Percentiles rank a stretch among this genome's conserved stretches.
phyloP scores from a whole-genome alignment of 2,113 vertebrate species.

The Ibidorhyncha struthersii region DNA sequence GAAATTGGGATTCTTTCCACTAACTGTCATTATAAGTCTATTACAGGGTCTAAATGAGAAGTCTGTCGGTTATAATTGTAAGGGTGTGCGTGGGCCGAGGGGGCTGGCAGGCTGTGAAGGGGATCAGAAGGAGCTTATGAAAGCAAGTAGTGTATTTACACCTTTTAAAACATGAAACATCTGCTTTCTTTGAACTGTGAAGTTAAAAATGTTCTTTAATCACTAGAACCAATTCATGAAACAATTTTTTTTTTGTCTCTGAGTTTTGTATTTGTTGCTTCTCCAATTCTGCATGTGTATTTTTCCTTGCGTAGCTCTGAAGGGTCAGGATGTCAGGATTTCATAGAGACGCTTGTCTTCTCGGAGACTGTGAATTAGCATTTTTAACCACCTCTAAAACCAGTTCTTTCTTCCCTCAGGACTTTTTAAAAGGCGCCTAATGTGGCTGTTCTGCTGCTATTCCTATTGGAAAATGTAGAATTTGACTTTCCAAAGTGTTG shows the following conservation, averaged over 20 bases:
- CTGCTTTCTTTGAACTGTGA: neutral
- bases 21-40: neutral
- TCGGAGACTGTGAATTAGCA: neutral
- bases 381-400: neutral
- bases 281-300: neutral
- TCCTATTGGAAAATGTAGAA: neutral
- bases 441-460: neutral
- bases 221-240: neutral
- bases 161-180: neutral
- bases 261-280: neutral
- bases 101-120: neutral
- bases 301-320: neutral
- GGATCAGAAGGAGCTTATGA: neutral
- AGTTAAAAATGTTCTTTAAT: neutral
- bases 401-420: neutral
- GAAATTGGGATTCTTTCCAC: neutral
- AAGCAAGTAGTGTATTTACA: neutral
- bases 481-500: slow-evolving; percentile 28
- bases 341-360: neutral
- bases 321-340: neutral
- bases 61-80: neutral
- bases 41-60: neutral
- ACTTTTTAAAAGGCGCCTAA: neutral
- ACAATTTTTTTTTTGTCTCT: neutral
- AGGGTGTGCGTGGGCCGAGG: neutral